Evolutionary conservation across 2,888 invertebrate species (phyloP), one percentile per base, ranked within the genome.

Genomic region (Strigamia crassipes): DNA sequence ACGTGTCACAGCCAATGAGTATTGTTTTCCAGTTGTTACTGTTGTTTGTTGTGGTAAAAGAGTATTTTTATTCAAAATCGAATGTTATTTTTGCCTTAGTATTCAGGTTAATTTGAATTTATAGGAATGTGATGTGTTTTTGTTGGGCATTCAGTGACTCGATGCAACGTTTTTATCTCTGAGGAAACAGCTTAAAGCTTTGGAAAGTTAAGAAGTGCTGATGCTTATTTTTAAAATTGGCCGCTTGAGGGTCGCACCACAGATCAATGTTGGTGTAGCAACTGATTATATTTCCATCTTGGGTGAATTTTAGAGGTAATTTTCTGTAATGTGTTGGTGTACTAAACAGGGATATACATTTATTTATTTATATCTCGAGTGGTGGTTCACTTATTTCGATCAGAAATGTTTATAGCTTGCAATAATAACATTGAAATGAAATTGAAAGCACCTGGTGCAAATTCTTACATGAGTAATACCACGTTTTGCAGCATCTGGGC

Each of bases 401-500:
- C n/a, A 56, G 56, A 56, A 56, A 18, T 56, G 56, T 18, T 56
- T 9, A 18, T n/a, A 18, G 56, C 56, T 56, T 18, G 56, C 6
- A 56, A 56, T 56, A 56, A 56, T 18, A 56, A 56, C 56, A 56
- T 56, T n/a, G 56, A 56, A 56, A 56, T 56, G 56, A 56, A 56
- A 56, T 56, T 56, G 56, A 56, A 56, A 56, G 18, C 56, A 56
- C 56, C 56, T 56, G 56, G 56, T 56, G 56, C 56, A 56, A 56
- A 56, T 56, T 56, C 56, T 56, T 9, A 56, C 56, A 56, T 18
- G 56, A 56, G 56, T 56, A 56, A 56, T 56, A 56, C 18, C 56
- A 56, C 56, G 56, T 56, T 56, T 56, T 56, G 56, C 56, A 56
- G 56, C 56, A 56, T 56, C 56, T 56, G 56, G 56, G 56, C 56